Evolutionary conservation across 2,797 vertebrate genomes (phyloP), one percentile per base, ranked within the genome.

Genomic region (Aselliscus stoliczkanus): DNA sequence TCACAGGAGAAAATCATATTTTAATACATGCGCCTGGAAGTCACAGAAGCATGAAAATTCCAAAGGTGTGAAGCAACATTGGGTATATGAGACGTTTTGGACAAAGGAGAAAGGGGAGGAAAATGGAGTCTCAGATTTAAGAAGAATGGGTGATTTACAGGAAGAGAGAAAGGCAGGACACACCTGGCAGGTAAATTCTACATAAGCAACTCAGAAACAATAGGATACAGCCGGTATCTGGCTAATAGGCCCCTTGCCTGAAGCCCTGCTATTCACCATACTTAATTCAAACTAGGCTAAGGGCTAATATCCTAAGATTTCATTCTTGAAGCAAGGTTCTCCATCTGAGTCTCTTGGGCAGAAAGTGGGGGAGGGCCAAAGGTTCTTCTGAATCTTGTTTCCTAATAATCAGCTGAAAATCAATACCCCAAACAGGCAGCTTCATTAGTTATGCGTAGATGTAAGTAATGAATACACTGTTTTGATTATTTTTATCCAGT

Each of bases 11-110:
- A 69, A 82, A 50, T 47, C 31, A 5, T 12, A 11, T 34, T 47
- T 10, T 25, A 65, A 25, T 34, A 6, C 60, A 17, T 1, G 39
- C 5, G 0, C 42, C 2, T 9, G 9, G 42, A 18, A 50, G 7
- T 34, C 80, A 27, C 42, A 2, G 1, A 27, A 37, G 31, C 80
- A 47, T 5, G 58, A 47, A 47, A 47, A 17, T n/a, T 15, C 42
- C 58, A 25, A 15, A 34, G 1, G 6, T 6, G 13, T 0, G 31
- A 34, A 60, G 31, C 42, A 18, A 47, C 21, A 2, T 9, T 11
- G 21, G 20, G 31, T 10, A 17, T 11, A 10, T 6, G 9, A 3
- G 80, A 34, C 31, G 27, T 83, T 25, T 83, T 11, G 3, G 80
- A 27, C 60, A 47, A 47, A 15, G 80, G 21, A 31, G 31, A 31